Percentiles rank a stretch among this genome's conserved stretches.
phyloP scores from a whole-genome alignment of 2,888 invertebrate genomes.

The Microctonus brassicae region DNA sequence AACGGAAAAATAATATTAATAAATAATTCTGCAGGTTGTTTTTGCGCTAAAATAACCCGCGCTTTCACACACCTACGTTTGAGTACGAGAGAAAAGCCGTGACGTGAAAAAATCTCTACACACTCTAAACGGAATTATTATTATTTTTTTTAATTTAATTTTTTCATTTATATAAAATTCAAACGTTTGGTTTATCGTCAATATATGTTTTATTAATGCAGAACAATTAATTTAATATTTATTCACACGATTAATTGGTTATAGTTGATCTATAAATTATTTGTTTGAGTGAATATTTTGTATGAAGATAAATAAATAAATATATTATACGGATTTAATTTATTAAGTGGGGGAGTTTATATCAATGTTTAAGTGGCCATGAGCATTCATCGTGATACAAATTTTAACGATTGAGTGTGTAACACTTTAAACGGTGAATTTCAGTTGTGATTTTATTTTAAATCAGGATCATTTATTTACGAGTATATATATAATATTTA shows the following conservation, averaged over 20 bases:
- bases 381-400: not conserved
- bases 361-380: constrained; percentile 10
- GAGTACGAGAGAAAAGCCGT: not conserved
- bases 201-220: too few species aligned
- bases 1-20: constrained; percentile 11
- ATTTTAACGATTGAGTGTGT: not conserved
- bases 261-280: too few species aligned
- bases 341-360: not conserved
- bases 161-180: not conserved
- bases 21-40: constrained; percentile 2
- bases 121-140: constrained; percentile 11
- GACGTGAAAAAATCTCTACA: constrained; percentile 18
- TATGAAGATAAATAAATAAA: not conserved
- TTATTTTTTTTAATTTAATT: constrained; percentile 7
- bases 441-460: constrained; percentile 3
- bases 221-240: too few species aligned
- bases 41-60: constrained; percentile 7
- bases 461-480: not conserved
- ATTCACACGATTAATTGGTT: too few species aligned
- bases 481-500: not conserved
- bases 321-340: not conserved
- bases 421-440: constrained; percentile 3
- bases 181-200: too few species aligned
- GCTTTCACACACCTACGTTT: constrained; percentile 4
- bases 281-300: too few species aligned